These are phyloP conservation scores for Graptemys geographica DNA, from an alignment of 2,797 vertebrate species.

Conservation along the genomic window DNA sequence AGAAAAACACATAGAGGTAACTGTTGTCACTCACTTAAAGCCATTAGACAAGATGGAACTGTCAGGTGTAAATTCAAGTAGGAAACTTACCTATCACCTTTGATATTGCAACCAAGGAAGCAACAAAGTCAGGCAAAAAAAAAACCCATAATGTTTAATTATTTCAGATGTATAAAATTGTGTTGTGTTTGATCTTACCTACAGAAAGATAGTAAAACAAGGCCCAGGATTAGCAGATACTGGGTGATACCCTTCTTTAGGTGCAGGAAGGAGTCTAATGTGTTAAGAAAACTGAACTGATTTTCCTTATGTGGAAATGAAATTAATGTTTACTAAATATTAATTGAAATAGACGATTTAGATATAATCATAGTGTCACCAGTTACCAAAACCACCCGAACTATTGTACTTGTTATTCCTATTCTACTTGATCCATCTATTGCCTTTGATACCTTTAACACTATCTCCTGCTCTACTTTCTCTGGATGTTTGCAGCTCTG, in stretches of 20 bases:
- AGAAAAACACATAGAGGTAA: conserved; percentile 44
- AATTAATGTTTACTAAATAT: conserved; percentile 21
- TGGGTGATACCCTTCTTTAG: neutral
- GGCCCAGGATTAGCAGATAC: neutral
- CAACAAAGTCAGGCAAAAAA: neutral
- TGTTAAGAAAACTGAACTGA: neutral
- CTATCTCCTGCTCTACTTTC: neutral
- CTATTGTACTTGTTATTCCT: neutral
- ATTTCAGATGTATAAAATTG: conserved; percentile 21
- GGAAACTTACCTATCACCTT: conserved; percentile 9
- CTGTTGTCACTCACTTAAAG: conserved; percentile 39
- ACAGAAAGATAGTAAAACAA: neutral
- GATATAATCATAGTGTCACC: neutral
- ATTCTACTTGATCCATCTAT: neutral
- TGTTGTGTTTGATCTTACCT: conserved; percentile 12
- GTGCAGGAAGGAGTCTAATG: conserved; percentile 21
- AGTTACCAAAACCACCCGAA: neutral
- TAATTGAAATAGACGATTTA: neutral
- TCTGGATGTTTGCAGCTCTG: neutral
- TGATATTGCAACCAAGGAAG: conserved; percentile 17
- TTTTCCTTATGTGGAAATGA: neutral
- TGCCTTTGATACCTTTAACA: neutral
- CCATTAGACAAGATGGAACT: neutral
- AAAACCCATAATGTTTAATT: conserved; percentile 24
- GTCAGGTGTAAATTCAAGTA: conserved; percentile 51